These are phyloP conservation scores for Ips typographus DNA, from an alignment of 1,140 invertebrate genomes.

Conservation along the genomic window DNA sequence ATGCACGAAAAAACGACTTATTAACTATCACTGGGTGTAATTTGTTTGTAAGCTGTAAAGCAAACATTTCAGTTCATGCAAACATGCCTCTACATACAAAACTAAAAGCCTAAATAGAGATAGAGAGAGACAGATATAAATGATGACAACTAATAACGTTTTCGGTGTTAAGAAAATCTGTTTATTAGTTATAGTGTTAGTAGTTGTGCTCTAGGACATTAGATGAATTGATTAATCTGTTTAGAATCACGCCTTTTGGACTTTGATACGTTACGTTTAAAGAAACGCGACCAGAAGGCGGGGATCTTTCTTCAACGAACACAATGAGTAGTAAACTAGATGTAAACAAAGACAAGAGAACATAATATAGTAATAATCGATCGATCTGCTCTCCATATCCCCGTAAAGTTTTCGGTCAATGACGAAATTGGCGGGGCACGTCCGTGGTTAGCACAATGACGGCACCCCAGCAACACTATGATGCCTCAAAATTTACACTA, in stretches of 20 bases:
- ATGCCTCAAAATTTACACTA: constrained; percentile 14
- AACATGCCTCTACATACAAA: too few relatives aligned
- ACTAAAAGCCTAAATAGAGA: constrained; percentile 15
- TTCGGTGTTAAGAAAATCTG: not conserved
- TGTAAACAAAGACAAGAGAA: too few relatives aligned
- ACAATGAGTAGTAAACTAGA: too few relatives aligned
- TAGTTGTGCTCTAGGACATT: not conserved
- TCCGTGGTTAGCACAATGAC: constrained; percentile 28
- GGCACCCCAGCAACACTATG: constrained; percentile 12
- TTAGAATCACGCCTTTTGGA: too few relatives aligned
- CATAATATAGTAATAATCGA: constrained; percentile 8
- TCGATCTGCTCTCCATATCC: constrained; percentile 40
- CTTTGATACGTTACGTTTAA: too few relatives aligned
- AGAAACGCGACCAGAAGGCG: too few relatives aligned
- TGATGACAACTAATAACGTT: not conserved
- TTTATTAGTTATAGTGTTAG: not conserved
- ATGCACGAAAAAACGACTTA: too few relatives aligned
- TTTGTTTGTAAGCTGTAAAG: too few relatives aligned
- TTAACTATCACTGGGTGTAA: too few relatives aligned
- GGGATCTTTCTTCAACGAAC: too few relatives aligned
- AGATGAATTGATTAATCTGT: too few relatives aligned
- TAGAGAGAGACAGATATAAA: constrained; percentile 26
- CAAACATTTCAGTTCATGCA: too few relatives aligned
- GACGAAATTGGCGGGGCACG: not conserved
- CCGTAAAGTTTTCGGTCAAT: constrained; percentile 9